phyloP scores from a whole-genome alignment of 2,888 invertebrate genomes.

The Meganola albula region DNA sequence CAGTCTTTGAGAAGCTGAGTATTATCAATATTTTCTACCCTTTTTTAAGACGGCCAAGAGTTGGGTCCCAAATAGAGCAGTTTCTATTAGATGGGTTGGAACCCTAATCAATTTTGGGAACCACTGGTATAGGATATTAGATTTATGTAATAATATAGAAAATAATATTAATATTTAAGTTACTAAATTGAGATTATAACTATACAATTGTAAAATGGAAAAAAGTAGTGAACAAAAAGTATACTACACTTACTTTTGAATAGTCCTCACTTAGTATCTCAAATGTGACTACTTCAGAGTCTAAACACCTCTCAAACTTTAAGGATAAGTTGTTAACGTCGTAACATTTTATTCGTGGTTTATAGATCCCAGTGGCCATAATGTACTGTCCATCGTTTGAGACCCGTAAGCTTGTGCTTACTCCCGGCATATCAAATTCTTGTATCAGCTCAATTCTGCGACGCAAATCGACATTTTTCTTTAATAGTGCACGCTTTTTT shows the following conservation, averaged over 20 bases:
- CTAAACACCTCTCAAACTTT: constrained; percentile 98
- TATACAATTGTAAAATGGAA: neutral
- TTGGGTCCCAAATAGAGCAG: no score
- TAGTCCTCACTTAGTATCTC: constrained; percentile 96
- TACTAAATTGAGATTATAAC: no score
- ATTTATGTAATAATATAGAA: no score
- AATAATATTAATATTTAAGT: no score
- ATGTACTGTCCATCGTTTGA: constrained; percentile 96
- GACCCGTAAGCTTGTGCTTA: constrained; percentile 89
- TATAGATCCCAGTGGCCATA: constrained; percentile 95
- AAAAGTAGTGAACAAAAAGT: neutral
- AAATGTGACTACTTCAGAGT: constrained; percentile 97
- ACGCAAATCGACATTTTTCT: constrained; percentile 93
- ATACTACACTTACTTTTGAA: constrained; percentile 83
- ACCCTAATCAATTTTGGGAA: no score
- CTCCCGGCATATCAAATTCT: constrained; percentile 99
- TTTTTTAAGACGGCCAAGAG: no score
- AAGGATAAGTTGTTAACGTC: constrained; percentile 97
- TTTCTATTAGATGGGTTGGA: no score
- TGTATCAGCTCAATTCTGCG: constrained; percentile 97
- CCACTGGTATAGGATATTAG: no score
- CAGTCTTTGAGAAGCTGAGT: no score
- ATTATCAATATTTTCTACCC: no score
- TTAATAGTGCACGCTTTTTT: constrained; percentile 87
- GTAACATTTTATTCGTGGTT: constrained; percentile 96